Conservation (phyloP, 1,140 invertebrate species). For the Marisa cornuarietis region DNA sequence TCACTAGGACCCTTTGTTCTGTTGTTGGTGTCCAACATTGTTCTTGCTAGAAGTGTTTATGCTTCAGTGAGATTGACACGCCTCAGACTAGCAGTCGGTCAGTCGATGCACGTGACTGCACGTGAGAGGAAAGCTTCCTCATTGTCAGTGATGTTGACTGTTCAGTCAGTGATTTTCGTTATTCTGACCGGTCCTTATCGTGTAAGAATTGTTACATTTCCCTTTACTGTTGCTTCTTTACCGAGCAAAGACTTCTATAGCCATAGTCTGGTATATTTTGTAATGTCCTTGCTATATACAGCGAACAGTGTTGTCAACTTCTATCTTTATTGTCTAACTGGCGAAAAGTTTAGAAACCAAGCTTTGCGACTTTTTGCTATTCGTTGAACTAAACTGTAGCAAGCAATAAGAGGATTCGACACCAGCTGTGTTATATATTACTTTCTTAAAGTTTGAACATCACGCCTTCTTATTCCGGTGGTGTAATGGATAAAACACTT, state of each 20-base stretch:
- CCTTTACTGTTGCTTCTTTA: no score
- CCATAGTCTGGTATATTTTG: no score
- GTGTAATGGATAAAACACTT: no score
- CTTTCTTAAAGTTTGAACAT: no score
- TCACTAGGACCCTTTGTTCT: neutral
- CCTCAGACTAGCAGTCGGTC: neutral
- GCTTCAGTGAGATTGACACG: neutral
- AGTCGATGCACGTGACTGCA: neutral
- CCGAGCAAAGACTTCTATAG: no score
- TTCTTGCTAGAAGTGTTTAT: neutral
- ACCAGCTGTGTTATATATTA: no score
- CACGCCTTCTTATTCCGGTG: no score
- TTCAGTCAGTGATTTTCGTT: slow-evolving; percentile 31
- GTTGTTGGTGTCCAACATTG: neutral
- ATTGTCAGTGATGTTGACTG: slow-evolving; percentile 32
- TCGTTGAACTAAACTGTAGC: no score
- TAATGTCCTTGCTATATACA: slow-evolving; percentile 11
- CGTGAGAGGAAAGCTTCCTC: slow-evolving; percentile 9
- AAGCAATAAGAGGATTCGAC: no score
- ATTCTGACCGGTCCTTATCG: slow-evolving; percentile 33
- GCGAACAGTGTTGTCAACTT: slow-evolving; percentile 29
- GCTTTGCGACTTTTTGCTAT: neutral
- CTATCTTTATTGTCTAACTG: slow-evolving; percentile 27
- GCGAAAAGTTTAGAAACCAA: slow-evolving; percentile 28
- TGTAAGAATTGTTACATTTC: slow-evolving; percentile 1